Evolutionary conservation across 2,888 invertebrate species (phyloP), one percentile per base, ranked within the genome.

Genomic region (Lacanobia wlatinum): DNA sequence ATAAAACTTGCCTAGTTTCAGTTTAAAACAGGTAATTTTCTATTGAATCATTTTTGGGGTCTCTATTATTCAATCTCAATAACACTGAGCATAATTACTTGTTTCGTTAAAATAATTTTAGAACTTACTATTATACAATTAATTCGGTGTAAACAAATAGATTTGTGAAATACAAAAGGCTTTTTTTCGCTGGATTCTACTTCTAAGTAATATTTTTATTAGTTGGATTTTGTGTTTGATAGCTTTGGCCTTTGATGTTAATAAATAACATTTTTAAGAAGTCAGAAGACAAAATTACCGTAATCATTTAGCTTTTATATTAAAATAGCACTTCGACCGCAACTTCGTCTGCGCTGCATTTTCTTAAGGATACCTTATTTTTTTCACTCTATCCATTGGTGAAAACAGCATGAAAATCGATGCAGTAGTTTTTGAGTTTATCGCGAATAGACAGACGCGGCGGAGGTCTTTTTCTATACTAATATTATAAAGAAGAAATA

Each of bases 181-280:
- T 70, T 46, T 34, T 21, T 8, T 21, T 34, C 7, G 34, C 2
- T 23, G 9, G 63, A 59, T 70, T 52, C 34, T 55, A 73, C 18
- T 66, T 69, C 12, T 76, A 76, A 72, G 72, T 76, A 0, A n/a
- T n/a, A n/a, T n/a, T n/a, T 52, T 53, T 69, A 56, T 71, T 53
- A 53, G 53, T 69, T 65, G 59, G 52, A 61, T 60, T 73, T 78
- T 63, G 28, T 66, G 28, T 58, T 52, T 76, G 50, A 67, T 61
- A 12, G 63, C 40, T 64, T 70, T 21, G 40, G 23, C 66, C 7
- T 56, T 50, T 52, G 40, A 59, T 23, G 62, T 68, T 40, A 1
- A 59, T 48, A 28, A 1, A 59, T 48, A 28, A 28, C 7, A 21
- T 12, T 38, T 43, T 21, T 58, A 28, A 28, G 46, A 53, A 38